A percentile compares a stretch with the other conserved stretches of the same genome.
Evolutionary conservation across 2,888 invertebrate species (phyloP).

Genomic region (Linyphia triangularis): DNA sequence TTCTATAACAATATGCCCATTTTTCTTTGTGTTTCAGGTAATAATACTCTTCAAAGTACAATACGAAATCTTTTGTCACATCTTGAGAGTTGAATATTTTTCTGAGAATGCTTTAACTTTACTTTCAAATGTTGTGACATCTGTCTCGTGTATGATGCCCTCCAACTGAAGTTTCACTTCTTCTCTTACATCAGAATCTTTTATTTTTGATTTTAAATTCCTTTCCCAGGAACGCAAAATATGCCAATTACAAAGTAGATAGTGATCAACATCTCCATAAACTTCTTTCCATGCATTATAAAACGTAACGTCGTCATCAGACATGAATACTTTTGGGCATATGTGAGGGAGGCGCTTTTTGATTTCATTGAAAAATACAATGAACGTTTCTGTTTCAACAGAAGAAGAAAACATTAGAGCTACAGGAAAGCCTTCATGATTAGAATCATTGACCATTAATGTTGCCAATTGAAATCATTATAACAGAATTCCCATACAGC

Average conservation of each 20-base stretch:
- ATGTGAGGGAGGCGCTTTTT: not conserved
- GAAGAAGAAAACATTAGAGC: not conserved
- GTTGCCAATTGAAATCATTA: not conserved
- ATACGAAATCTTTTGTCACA: too few species aligned
- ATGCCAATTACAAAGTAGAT: not conserved
- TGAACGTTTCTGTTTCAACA: not conserved
- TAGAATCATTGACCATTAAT: slow-evolving; percentile 14
- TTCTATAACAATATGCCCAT: too few species aligned
- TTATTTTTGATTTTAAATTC: too few species aligned
- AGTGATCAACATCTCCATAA: not conserved
- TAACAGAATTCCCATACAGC: not conserved
- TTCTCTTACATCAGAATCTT: too few species aligned
- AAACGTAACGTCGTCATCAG: not conserved
- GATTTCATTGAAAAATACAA: not conserved
- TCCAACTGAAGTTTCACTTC: not conserved
- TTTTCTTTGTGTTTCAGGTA: too few species aligned
- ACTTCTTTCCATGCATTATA: not conserved
- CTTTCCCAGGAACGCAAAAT: too few species aligned
- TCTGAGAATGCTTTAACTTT: too few species aligned
- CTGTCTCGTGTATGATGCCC: not conserved
- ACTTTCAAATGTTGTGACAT: too few species aligned
- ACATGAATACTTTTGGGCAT: not conserved
- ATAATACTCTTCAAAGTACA: too few species aligned
- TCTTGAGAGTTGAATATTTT: too few species aligned
- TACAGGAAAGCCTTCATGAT: not conserved